A percentile compares a stretch with the other conserved stretches of the same genome.
Conservation (phyloP, 2,888 invertebrate species). For the Mesodorylaimus sp. region DNA sequence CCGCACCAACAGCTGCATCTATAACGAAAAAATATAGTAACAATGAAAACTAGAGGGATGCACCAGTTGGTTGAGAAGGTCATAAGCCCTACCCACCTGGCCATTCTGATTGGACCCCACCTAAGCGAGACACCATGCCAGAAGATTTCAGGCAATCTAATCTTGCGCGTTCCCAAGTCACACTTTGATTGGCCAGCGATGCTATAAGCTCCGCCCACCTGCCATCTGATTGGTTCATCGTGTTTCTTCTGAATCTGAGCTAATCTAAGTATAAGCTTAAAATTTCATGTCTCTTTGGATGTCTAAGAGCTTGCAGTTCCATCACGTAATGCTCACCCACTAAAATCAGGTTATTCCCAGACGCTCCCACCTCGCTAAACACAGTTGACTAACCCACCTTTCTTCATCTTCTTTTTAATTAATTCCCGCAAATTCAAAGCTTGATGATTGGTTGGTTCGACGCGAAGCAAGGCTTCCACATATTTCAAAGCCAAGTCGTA, state of each 20-base stretch:
- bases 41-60: no score
- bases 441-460: slow-evolving; percentile 8
- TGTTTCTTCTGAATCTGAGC: neutral
- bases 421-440: slow-evolving; percentile 2
- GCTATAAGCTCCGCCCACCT: no score
- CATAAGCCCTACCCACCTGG: neutral
- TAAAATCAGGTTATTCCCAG: no score
- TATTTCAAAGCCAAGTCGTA: slow-evolving; percentile 8
- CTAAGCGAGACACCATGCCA: no score
- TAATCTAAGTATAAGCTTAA: neutral
- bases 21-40: no score
- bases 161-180: no score
- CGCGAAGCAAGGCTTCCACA: slow-evolving; percentile 5
- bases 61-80: no score
- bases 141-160: no score
- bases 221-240: neutral
- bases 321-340: no score
- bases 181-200: no score
- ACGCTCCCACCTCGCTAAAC: no score
- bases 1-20: neutral
- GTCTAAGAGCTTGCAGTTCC: no score
- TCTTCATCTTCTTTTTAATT: slow-evolving; percentile 12
- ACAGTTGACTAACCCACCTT: slow-evolving; percentile 30
- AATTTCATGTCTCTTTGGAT: neutral
- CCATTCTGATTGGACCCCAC: neutral